phyloP scores from a whole-genome alignment of 2,888 invertebrate species.

The Anaspis maculata region DNA sequence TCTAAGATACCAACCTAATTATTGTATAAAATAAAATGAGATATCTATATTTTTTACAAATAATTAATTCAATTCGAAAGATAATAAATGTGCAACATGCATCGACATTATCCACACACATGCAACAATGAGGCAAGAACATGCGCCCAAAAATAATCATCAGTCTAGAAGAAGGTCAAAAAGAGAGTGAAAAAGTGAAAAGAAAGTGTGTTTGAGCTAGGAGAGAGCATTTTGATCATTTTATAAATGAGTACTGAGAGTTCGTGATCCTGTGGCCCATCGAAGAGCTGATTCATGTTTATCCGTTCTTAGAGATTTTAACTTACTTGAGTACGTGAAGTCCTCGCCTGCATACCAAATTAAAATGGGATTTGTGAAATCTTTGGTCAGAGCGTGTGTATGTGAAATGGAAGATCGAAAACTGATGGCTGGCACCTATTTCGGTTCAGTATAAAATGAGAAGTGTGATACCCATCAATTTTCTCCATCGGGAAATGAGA shows the following conservation, averaged over 20 bases:
- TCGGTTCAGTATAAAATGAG: no score
- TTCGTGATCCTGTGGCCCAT: conserved; percentile 19
- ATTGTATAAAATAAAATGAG: not conserved
- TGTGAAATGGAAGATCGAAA: no score
- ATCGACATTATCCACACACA: conserved; percentile 6
- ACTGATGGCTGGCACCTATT: no score
- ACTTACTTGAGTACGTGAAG: conserved; percentile 39
- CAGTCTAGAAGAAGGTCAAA: conserved; percentile 14
- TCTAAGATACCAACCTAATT: no score
- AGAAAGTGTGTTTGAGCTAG: no score
- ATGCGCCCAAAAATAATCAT: no score
- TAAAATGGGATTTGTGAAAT: conserved; percentile 28
- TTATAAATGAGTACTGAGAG: no score
- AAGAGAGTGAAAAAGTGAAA: conserved; percentile 20
- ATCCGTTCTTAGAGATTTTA: conserved; percentile 11
- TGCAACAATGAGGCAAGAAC: no score
- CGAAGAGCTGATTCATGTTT: conserved; percentile 15
- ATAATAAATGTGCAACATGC: conserved; percentile 12
- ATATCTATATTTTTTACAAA: not conserved
- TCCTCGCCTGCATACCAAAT: conserved; percentile 40
- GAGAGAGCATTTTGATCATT: no score
- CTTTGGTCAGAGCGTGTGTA: conserved; percentile 12
- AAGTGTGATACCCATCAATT: no score
- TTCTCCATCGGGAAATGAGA: no score
- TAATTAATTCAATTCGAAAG: no score